Base-by-base conservation (phyloP, 2,888 invertebrate species). In the Caenorhabditis sp. region DNA sequence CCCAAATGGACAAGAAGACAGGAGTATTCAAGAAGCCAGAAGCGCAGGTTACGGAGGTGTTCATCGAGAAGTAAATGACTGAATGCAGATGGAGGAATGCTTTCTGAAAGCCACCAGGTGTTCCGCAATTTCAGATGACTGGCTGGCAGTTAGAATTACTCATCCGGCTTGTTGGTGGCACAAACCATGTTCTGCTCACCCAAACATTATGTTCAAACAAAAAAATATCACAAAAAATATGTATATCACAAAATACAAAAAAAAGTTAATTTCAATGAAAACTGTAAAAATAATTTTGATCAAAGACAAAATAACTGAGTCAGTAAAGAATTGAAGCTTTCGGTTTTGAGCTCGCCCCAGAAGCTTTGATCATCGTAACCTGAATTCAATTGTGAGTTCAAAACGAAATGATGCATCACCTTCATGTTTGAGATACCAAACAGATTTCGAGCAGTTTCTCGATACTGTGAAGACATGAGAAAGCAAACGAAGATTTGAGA, bases 381-480 rank as follows among this genome's bases (percentile, higher is more conserved):
- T 47, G 47, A 47, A 20, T 6, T 5, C n/a, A 47, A n/a, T 20
- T 47, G 32, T 47, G 5, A 6, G 32, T 9, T 32, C 5, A 9
- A 32, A 32, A 9, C 32, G 32, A 6, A 32, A 32, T 4, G 32
- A 6, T 32, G 5, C n/a, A n/a, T 40, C 11, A 61, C 61, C 47
- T 61, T 61, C 26, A n/a, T 13, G 2, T 47, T 47, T 11, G 61
- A 11, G 3, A 26, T 2, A 11, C 67, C 40, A n/a, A n/a, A n/a
- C n/a, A n/a, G n/a, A n/a, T n/a, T n/a, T n/a, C n/a, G n/a, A n/a
- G n/a, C n/a, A n/a, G n/a, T n/a, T n/a, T 62, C 62, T n/a, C 71
- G 55, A 24, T 71, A 71, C 26, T 62, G 71, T 11, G 71, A 71
- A 15, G 71, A 71, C 71, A 71, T 71, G n/a, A 40, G 32, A 9